Conservation (phyloP, 2,113 vertebrate species). For the Phasianus colchicus region DNA sequence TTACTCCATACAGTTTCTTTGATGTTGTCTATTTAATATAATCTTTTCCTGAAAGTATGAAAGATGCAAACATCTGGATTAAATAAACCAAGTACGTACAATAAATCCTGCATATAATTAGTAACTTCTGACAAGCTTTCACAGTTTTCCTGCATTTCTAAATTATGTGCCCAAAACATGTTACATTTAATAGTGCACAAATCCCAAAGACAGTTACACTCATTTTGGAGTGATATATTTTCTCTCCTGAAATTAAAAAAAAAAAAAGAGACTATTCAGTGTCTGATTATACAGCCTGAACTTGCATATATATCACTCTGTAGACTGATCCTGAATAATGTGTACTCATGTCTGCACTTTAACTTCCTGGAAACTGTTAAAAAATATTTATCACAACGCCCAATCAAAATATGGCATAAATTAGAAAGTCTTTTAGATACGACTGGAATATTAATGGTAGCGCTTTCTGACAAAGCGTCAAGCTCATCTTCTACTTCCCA, state of each 20-base stretch:
- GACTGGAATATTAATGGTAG: constrained; percentile 42
- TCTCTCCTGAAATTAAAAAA: neutral
- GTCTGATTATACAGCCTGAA: constrained; percentile 37
- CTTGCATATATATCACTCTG: constrained; percentile 1
- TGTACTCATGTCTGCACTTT: constrained; percentile 19
- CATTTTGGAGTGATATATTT: neutral
- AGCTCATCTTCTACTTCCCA: neutral
- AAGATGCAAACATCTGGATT: constrained; percentile 62
- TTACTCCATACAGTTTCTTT: constrained; percentile 53
- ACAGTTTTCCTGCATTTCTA: neutral
- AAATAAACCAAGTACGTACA: constrained; percentile 37
- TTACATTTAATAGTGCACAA: neutral
- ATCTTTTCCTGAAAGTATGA: constrained; percentile 4
- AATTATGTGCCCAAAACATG: neutral
- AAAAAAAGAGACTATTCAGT: neutral
- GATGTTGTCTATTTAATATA: constrained; percentile 52
- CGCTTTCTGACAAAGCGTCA: neutral
- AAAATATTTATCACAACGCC: constrained; percentile 16
- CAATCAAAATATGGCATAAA: constrained; percentile 48
- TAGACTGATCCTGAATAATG: constrained; percentile 14
- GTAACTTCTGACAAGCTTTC: constrained; percentile 33
- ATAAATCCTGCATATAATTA: neutral
- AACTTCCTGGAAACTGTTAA: constrained; percentile 15
- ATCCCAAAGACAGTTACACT: neutral
- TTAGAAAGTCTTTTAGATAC: constrained; percentile 22